Evolutionary conservation across 1,140 invertebrate species (phyloP).

Genomic region (Papilio glaucus): DNA sequence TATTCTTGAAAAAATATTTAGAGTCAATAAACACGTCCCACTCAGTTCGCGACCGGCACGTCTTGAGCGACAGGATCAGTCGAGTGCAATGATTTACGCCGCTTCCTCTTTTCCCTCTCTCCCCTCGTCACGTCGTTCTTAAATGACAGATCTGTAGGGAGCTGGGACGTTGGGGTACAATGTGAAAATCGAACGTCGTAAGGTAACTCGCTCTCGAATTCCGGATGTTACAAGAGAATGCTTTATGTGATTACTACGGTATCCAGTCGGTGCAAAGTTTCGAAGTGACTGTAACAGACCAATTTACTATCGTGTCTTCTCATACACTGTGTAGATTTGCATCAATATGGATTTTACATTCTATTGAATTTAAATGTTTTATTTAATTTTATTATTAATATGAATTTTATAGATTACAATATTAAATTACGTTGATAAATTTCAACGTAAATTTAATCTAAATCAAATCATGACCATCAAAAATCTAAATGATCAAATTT

Average conservation of each 20-base stretch:
- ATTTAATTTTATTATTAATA: too few species aligned
- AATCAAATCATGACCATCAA: too few species aligned
- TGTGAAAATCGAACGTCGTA: conserved; percentile 40
- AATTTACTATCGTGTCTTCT: conserved; percentile 4
- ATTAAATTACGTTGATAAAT: too few species aligned
- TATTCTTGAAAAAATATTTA: not conserved
- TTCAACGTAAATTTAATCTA: too few species aligned
- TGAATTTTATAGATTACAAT: too few species aligned
- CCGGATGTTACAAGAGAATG: conserved; percentile 26
- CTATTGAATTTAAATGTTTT: not conserved
- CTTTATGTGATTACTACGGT: conserved; percentile 34
- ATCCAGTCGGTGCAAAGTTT: conserved; percentile 17
- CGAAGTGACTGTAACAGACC: not conserved
- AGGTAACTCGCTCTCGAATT: conserved; percentile 22
- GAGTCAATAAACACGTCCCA: not conserved
- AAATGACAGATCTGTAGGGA: conserved; percentile 55
- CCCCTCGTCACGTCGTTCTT: conserved; percentile 56
- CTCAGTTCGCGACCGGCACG: conserved; percentile 25
- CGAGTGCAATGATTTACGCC: conserved; percentile 55
- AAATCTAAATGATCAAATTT: too few species aligned
- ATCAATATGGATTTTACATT: not conserved
- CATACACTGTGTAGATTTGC: not conserved
- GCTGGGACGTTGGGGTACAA: conserved; percentile 46
- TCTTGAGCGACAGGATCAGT: conserved; percentile 40
- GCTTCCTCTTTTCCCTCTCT: conserved; percentile 50